Conservation (phyloP, 2,888 invertebrate species). For the Drosophila glabriapex region DNA sequence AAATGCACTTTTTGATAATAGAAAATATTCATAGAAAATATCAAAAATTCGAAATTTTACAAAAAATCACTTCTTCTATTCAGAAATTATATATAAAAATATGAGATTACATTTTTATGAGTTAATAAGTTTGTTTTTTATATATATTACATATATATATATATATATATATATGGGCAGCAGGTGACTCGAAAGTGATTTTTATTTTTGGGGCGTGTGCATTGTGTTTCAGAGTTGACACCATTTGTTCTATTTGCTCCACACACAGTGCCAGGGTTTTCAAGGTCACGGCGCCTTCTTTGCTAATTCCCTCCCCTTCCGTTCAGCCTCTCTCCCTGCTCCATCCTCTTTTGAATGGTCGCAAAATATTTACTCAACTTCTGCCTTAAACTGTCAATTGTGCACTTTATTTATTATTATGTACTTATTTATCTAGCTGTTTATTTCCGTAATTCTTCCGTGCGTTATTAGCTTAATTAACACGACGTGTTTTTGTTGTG, state of each 20-base stretch:
- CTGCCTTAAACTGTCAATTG: conserved; percentile 4
- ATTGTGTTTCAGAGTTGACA: conserved; percentile 62
- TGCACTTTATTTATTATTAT: neutral
- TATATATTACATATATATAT: neutral
- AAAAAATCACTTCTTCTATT: neutral
- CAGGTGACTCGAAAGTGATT: conserved; percentile 12
- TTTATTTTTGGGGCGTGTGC: conserved; percentile 41
- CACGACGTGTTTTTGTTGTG: neutral
- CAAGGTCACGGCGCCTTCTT: conserved; percentile 60
- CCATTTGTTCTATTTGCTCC: conserved; percentile 49
- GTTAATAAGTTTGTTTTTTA: conserved; percentile 6
- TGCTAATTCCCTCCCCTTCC: neutral
- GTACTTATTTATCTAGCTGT: conserved; percentile 8
- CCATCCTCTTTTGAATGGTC: neutral
- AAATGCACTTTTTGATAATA: neutral
- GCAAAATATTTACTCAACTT: conserved; percentile 1
- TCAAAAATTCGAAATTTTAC: neutral
- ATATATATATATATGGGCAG: conserved; percentile 4
- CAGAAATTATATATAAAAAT: neutral
- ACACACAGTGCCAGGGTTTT: conserved; percentile 33
- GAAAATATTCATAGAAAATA: neutral
- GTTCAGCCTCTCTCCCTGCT: neutral
- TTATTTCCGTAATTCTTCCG: neutral
- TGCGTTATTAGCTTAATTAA: conserved; percentile 27
- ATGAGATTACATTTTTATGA: neutral